Evolutionary conservation across 1,140 invertebrate species (phyloP).

Genomic region (Gryllus bimaculatus): DNA sequence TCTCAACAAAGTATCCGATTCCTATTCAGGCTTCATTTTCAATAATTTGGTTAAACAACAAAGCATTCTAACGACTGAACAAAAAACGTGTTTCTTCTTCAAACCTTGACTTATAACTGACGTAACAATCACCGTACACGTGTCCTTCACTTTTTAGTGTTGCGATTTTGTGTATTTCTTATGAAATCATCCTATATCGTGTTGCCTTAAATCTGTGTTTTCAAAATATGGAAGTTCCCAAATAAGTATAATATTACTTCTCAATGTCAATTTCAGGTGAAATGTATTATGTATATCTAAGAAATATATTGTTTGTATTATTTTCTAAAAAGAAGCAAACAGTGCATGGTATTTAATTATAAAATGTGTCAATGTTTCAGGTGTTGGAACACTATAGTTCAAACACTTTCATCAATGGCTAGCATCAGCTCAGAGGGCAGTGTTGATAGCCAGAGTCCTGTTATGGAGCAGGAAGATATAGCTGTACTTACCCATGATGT

Average conservation of each 20-base stretch:
- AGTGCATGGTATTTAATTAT: too few species aligned
- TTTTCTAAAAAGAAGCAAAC: too few species aligned
- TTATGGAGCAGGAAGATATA: constrained; percentile 43
- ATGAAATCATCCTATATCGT: background rate
- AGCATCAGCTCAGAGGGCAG: constrained; percentile 36
- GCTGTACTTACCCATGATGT: constrained; percentile 43
- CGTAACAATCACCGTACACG: background rate
- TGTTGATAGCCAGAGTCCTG: constrained; percentile 29
- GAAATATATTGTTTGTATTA: too few species aligned
- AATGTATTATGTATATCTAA: too few species aligned
- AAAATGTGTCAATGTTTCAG: too few species aligned
- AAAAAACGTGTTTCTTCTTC: background rate
- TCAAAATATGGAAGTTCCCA: too few species aligned
- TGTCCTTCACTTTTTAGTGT: background rate
- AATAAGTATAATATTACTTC: too few species aligned
- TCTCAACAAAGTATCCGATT: background rate
- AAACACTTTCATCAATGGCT: constrained; percentile 26
- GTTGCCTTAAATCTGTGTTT: too few species aligned
- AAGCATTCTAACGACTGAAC: background rate
- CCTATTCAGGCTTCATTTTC: background rate
- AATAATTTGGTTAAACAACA: background rate
- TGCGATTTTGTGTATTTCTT: background rate
- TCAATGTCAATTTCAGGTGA: too few species aligned
- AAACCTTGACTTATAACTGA: background rate
- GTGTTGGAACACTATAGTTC: too few species aligned